These are phyloP conservation scores for Orgyia antiqua DNA, from an alignment of 2,888 invertebrate genomes.

Conservation along the genomic window DNA sequence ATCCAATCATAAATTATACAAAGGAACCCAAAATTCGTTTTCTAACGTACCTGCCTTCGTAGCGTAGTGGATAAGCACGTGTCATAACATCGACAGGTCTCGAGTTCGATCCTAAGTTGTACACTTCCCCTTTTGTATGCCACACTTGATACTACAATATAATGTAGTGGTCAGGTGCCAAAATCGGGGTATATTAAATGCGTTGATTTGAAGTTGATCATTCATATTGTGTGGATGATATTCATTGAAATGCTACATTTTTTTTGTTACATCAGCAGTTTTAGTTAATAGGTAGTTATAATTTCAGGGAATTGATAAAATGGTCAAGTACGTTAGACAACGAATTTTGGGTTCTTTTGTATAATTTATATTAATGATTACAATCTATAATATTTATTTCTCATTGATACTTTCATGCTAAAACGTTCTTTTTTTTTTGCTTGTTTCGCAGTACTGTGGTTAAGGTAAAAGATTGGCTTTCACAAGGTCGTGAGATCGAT, in stretches of 20 bases:
- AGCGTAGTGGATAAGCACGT: slow-evolving; percentile 18
- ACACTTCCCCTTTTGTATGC: slow-evolving; percentile 61
- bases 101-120: slow-evolving; percentile 44
- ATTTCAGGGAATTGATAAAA: too few species aligned
- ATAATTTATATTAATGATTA: too few species aligned
- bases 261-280: too few species aligned
- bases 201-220: slow-evolving; percentile 59
- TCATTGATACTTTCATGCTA: too few species aligned
- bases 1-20: too few species aligned
- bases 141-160: slow-evolving; percentile 64
- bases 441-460: too few species aligned
- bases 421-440: too few species aligned
- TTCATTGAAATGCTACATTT: slow-evolving; percentile 56
- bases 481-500: too few species aligned
- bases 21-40: slow-evolving; percentile 8
- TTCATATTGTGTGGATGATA: slow-evolving; percentile 32
- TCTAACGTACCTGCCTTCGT: slow-evolving; percentile 4
- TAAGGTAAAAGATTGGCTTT: too few species aligned
- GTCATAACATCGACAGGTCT: slow-evolving; percentile 10
- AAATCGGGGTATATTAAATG: slow-evolving; percentile 54
- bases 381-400: too few species aligned
- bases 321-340: background rate
- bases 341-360: slow-evolving; percentile 10
- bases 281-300: too few species aligned
- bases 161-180: slow-evolving; percentile 65